phyloP scores from a whole-genome alignment of 2,797 vertebrate genomes.

The Myotis myotis region DNA sequence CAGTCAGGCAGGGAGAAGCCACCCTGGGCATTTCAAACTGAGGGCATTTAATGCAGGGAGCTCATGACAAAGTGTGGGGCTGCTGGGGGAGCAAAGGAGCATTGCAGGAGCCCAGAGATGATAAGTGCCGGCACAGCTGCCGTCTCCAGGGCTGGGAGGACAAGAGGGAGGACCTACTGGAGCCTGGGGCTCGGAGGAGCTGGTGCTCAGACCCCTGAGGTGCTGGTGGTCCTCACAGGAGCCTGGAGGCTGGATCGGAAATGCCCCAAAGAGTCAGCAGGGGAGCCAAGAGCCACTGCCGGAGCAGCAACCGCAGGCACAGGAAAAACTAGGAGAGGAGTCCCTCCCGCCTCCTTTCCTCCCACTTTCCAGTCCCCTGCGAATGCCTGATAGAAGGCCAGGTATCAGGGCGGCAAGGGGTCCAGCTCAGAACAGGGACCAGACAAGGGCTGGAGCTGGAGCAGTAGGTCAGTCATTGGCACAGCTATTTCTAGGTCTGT shows the following conservation, averaged over 20 bases:
- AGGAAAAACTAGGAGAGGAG: not conserved
- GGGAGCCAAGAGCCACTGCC: not conserved
- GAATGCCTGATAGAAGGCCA: not conserved
- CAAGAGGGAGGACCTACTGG: not conserved
- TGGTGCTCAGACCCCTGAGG: not conserved
- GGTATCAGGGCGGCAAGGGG: not conserved
- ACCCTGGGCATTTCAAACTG: not conserved
- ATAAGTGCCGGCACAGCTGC: not conserved
- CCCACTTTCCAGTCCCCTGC: not conserved
- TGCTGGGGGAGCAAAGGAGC: not conserved
- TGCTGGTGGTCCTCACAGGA: not conserved
- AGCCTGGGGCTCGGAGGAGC: not conserved
- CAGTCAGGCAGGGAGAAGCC: not conserved
- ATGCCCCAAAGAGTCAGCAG: not conserved
- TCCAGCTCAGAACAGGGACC: not conserved
- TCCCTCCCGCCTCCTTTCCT: not conserved
- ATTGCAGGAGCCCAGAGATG: not conserved
- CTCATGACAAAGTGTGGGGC: not conserved
- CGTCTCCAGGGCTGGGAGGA: not conserved
- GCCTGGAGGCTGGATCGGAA: not conserved
- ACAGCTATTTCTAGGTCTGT: not conserved
- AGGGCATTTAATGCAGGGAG: not conserved
- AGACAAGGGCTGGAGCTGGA: not conserved
- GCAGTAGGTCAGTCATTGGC: not conserved
- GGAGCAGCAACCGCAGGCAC: not conserved